Base-by-base conservation (phyloP, 2,113 vertebrate genomes). In the Emydura subglobosa region DNA sequence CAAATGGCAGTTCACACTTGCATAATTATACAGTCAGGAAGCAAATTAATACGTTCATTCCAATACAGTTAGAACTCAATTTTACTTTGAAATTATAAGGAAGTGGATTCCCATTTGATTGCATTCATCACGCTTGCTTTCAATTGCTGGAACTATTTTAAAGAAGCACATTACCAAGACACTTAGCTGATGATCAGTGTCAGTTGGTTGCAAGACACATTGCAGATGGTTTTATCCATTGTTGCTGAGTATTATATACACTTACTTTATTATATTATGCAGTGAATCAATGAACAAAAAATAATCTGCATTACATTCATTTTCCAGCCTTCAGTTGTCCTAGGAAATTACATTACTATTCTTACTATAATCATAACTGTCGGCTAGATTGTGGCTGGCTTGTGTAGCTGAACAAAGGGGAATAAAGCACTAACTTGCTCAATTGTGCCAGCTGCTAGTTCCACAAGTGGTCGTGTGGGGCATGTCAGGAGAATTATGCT, bases 71-170 rank as follows among this genome's bases (percentile, higher is more conserved):
- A 47, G 5, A 76, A 25, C 39, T 76, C 74, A 44, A 14, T 76
- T 76, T 76, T 21, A 44, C 39, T 76, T 47, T 27, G 25, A 76
- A 76, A 47, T 44, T 42, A 24, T 47, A 27, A 76, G 22, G 72
- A 74, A 74, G 42, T 44, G 21, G 74, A 76, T 76, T 44, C 22
- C 42, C 39, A 44, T 47, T 47, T 44, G 6, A 47, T 76, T 76
- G 39, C 42, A 76, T 42, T 74, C 72, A 31, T 44, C 6, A 9
- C 34, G 42, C 25, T 1, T 7, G 9, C 29, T 87, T 1, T 8
- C 6, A 50, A 12, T 83, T 10, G 27, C 31, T 1, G 0, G 0
- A 1, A n/a, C 24, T 79, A 1, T 81, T 81, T 82, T 49, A 72
- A 65, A 49, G 50, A 25, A 12, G 11, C 22, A 1, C 0, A 6